Conservation (phyloP, 2,113 vertebrate genomes). For the Ptychochromis oligacanthus region DNA sequence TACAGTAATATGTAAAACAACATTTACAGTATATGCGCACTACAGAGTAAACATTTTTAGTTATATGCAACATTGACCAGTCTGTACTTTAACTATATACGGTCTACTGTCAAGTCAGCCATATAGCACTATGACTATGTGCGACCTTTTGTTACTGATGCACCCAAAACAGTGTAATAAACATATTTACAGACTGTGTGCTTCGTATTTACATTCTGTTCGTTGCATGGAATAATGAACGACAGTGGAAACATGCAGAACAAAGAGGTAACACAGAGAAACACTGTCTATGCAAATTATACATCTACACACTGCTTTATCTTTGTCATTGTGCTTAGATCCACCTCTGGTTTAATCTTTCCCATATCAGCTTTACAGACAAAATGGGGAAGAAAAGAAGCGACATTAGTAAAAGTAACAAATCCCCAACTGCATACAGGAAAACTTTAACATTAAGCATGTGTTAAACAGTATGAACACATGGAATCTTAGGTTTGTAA, state of each 20-base stretch:
- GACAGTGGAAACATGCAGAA: conserved; percentile 31
- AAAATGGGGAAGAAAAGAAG: not conserved
- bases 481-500: not conserved
- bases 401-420: not conserved
- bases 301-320: conserved; percentile 17
- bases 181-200: conserved; percentile 63
- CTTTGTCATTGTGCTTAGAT: conserved; percentile 28
- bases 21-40: conserved; percentile 66
- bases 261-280: not conserved
- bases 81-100: conserved; percentile 43
- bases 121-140: conserved; percentile 17
- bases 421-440: conserved; percentile 5
- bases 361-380: not conserved
- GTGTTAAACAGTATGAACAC: not conserved
- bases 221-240: conserved; percentile 27
- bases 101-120: conserved; percentile 35
- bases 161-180: conserved; percentile 44
- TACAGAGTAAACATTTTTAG: conserved; percentile 45
- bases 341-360: conserved; percentile 5
- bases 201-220: conserved; percentile 63
- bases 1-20: conserved; percentile 59
- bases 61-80: conserved; percentile 58
- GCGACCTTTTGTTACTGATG: conserved; percentile 33
- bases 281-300: not conserved
- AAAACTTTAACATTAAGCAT: not conserved